Base-by-base conservation (phyloP, 2,797 vertebrate species). In the Merluccius polli region DNA sequence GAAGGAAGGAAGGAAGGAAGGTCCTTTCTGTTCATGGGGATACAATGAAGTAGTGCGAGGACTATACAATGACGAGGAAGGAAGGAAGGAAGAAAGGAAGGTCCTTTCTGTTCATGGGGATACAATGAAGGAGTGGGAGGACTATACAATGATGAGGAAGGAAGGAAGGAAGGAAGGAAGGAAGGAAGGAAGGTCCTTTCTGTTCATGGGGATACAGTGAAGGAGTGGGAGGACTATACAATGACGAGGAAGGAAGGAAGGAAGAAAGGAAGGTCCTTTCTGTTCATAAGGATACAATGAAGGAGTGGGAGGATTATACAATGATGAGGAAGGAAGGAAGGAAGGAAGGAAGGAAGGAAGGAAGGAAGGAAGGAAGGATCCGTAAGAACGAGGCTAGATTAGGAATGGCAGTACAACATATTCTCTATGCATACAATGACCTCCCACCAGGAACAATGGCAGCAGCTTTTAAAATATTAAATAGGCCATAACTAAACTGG, bases 51-150 rank as follows among this genome's bases (percentile, higher is more conserved):
- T n/a, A n/a, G n/a, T n/a, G n/a, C n/a, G n/a, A n/a, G n/a, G n/a
- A n/a, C n/a, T n/a, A n/a, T n/a, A n/a, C n/a, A n/a, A n/a, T n/a
- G n/a, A n/a, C n/a, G n/a, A n/a, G n/a, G n/a, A n/a, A n/a, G n/a
- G n/a, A n/a, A n/a, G n/a, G n/a, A n/a, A n/a, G n/a, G n/a, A n/a
- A n/a, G n/a, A n/a, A n/a, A n/a, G n/a, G n/a, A n/a, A n/a, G n/a
- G 48, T 72, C 78, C 73, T 86, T 81, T 63, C 73, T 67, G 70
- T 72, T 74, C 74, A 77, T 30, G 68, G 79, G 76, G 44, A 48
- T 48, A 21, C 44, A 82, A 70, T 76, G 79, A 83, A 76, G 73
- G 74, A 82, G 74, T 75, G 73, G 59, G 31, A 74, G 44, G 67
- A 24, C 8, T n/a, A 24, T n/a, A n/a, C 21, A n/a, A 24, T 59